Evolutionary conservation across 2,888 invertebrate species (phyloP).

Genomic region (Dermolepida albohirtum): DNA sequence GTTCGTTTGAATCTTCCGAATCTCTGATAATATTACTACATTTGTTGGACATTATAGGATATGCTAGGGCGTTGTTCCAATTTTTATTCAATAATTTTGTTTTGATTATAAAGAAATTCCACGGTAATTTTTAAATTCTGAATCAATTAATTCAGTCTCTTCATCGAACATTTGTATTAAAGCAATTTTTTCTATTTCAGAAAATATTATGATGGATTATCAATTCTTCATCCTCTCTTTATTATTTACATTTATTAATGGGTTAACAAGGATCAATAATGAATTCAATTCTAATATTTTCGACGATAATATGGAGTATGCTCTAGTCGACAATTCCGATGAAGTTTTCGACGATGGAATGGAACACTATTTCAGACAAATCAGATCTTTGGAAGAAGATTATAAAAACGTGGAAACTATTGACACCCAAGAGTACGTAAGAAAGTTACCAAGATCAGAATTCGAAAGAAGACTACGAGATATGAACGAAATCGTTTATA

Average conservation of each 20-base stretch:
- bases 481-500: constrained; percentile 2
- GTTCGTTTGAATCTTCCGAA: too few relatives aligned
- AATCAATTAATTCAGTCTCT: too few relatives aligned
- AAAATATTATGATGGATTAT: background rate
- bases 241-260: background rate
- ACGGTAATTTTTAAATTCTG: too few relatives aligned
- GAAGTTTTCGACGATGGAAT: constrained; percentile 6
- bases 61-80: too few relatives aligned
- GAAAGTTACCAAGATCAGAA: constrained; percentile 24
- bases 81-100: too few relatives aligned
- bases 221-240: background rate
- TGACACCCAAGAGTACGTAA: constrained; percentile 34
- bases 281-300: constrained; percentile 39
- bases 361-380: constrained; percentile 39
- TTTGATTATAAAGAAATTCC: too few relatives aligned
- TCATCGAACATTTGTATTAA: too few relatives aligned
- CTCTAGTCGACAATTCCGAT: constrained; percentile 13
- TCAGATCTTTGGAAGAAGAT: constrained; percentile 38
- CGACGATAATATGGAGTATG: constrained; percentile 41
- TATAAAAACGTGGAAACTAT: constrained; percentile 38
- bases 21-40: too few relatives aligned
- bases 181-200: background rate
- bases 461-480: constrained; percentile 17
- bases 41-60: too few relatives aligned
- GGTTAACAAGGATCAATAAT: constrained; percentile 19